These are phyloP conservation scores for Columba guinea DNA, from an alignment of 2,797 vertebrate species.

Conservation along the genomic window DNA sequence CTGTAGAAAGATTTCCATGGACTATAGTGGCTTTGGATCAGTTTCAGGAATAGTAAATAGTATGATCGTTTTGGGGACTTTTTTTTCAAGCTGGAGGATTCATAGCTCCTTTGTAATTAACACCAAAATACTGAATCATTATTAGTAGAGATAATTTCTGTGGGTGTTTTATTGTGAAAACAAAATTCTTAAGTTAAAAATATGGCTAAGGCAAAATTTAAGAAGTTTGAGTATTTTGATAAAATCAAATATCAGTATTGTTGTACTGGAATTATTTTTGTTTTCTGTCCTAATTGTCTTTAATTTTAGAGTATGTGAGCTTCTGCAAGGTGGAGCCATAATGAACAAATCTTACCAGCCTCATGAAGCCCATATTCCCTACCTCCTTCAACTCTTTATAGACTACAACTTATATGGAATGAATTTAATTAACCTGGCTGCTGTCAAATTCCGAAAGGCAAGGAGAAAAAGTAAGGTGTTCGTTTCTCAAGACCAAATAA, in stretches of 20 bases:
- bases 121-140: background rate
- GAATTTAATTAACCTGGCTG: constrained; percentile 93
- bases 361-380: constrained; percentile 97
- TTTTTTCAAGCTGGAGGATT: background rate
- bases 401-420: constrained; percentile 99
- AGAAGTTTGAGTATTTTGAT: background rate
- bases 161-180: background rate
- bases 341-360: constrained; percentile 98
- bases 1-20: background rate
- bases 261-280: background rate
- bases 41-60: background rate
- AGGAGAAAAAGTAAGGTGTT: constrained; percentile 83
- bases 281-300: constrained; percentile 20
- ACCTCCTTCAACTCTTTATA: constrained; percentile 98
- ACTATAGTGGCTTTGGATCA: background rate
- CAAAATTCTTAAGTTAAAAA: background rate
- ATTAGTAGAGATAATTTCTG: background rate
- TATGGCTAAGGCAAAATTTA: background rate
- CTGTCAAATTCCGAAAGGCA: constrained; percentile 91
- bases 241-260: background rate
- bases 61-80: background rate
- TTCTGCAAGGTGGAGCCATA: constrained; percentile 95
- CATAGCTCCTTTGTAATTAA: background rate
- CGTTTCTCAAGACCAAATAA: constrained; percentile 36
- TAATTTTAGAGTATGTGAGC: constrained; percentile 90